Evolutionary conservation across 2,113 vertebrate species (phyloP).

Genomic region (Tringa solitaria): DNA sequence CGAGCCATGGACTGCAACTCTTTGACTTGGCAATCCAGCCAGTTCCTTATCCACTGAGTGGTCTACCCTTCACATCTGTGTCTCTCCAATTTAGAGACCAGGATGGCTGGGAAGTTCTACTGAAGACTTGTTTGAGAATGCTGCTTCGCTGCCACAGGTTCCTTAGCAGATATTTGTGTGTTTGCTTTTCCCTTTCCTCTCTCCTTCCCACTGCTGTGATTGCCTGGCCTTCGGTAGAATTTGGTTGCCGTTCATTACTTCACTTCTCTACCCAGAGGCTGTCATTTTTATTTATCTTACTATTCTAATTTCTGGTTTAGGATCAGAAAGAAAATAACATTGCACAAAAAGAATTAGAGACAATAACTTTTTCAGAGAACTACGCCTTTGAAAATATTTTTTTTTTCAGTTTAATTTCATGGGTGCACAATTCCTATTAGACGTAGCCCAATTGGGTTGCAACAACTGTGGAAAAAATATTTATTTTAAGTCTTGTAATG

Average conservation of each 20-base stretch:
- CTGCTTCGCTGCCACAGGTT: neutral
- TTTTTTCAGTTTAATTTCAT: constrained; percentile 41
- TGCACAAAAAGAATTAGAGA: neutral
- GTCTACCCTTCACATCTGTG: neutral
- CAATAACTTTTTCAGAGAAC: neutral
- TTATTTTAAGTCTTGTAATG: neutral
- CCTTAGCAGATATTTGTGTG: neutral
- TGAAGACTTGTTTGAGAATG: neutral
- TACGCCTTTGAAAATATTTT: constrained; percentile 2
- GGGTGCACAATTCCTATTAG: constrained; percentile 16
- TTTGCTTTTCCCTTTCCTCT: neutral
- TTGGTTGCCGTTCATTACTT: neutral
- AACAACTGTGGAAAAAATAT: neutral
- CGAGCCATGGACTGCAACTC: too few relatives aligned
- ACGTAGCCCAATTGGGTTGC: neutral
- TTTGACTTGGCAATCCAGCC: neutral
- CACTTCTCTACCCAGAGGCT: neutral
- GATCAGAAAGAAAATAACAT: constrained; percentile 21
- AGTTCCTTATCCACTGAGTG: neutral
- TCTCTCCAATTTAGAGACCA: neutral
- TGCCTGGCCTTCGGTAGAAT: neutral
- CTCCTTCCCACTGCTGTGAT: neutral
- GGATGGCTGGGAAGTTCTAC: neutral
- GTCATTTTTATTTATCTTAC: constrained; percentile 33
- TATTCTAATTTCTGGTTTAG: constrained; percentile 32